Evolutionary conservation across 2,113 vertebrate genomes (phyloP), one percentile per base, ranked within the genome.

Genomic region (Chrysemys picta): DNA sequence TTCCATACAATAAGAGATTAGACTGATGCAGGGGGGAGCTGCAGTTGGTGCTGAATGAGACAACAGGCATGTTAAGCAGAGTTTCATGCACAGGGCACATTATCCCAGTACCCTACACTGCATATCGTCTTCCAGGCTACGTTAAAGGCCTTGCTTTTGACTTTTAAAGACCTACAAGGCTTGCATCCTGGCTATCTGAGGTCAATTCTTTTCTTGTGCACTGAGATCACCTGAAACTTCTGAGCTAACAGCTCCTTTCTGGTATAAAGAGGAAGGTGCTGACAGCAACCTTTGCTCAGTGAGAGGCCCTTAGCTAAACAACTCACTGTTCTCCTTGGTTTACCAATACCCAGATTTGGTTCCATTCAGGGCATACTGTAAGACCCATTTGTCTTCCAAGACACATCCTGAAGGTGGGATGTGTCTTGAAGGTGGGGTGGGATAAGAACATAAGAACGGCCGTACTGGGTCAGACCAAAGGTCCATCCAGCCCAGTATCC

Each of bases 231-330:
- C 52, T 84, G 80, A 75, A 76, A 80, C 0, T 19, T 85, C 90
- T 91, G 85, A 78, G 78, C 42, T 76, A 29, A 78, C 24, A 29
- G 42, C 45, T 27, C 4, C 75, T 78, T 45, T 45, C 25, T 47
- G 6, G 2, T 14, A 47, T 78, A 1, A 49, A 80, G 69, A 88
- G 82, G 21, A 53, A 10, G 57, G 90, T 88, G 94, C 93, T 96
- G 96, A 95, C 95, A 97, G 94, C 93, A 27, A 85, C 72, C 95
- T 97, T 91, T 94, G 95, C 90, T 94, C 16, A 0, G 31, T 3
- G 54, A 97, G 91, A 94, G 93, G 76, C 88, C 87, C 57, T 92
- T 13, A 83, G 89, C 29, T 11, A 72, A 85, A 89, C 94, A 89
- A 75, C 56, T 57, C 21, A 56, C 85, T 90, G 91, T 89, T 95